Conservation (phyloP, 2,888 invertebrate species). For the Nebria brevicollis region DNA sequence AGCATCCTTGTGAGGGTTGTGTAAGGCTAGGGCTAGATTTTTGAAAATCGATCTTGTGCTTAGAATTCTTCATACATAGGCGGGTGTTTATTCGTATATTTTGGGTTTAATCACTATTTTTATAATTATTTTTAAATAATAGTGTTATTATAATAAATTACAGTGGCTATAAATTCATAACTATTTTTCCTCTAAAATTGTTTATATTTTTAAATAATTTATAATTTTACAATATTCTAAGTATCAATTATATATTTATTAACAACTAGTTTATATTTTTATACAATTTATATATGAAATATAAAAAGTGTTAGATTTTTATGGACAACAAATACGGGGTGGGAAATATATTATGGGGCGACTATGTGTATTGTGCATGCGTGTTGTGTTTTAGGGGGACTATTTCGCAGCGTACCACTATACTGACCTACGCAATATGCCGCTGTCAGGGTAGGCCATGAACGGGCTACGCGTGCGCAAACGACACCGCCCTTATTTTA, state of each 20-base stretch:
- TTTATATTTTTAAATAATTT: too few relatives aligned
- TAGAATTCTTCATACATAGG: constrained; percentile 32
- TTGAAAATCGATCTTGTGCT: constrained; percentile 43
- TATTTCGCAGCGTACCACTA: constrained; percentile 24
- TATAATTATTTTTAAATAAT: not conserved
- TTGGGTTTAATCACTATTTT: not conserved
- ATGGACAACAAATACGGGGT: not conserved
- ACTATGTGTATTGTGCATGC: constrained; percentile 40
- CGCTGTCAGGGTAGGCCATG: constrained; percentile 24
- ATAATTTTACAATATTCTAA: too few relatives aligned
- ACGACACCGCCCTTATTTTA: constrained; percentile 33
- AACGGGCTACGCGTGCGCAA: constrained; percentile 28
- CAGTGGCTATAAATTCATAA: too few relatives aligned
- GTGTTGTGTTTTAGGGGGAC: constrained; percentile 22
- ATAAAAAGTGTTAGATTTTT: not conserved
- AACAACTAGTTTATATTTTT: too few relatives aligned
- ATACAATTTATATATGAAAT: too few relatives aligned
- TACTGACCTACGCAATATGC: constrained; percentile 42
- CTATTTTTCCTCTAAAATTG: too few relatives aligned
- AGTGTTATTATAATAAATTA: too few relatives aligned
- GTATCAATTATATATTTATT: too few relatives aligned
- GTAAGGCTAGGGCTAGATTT: constrained; percentile 38
- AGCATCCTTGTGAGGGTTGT: constrained; percentile 13
- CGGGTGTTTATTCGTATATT: not conserved
- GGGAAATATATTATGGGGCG: not conserved